Percentiles rank a stretch among this genome's conserved stretches.
Conservation (phyloP, 2,888 invertebrate genomes). For the Nemoura dubitans region DNA sequence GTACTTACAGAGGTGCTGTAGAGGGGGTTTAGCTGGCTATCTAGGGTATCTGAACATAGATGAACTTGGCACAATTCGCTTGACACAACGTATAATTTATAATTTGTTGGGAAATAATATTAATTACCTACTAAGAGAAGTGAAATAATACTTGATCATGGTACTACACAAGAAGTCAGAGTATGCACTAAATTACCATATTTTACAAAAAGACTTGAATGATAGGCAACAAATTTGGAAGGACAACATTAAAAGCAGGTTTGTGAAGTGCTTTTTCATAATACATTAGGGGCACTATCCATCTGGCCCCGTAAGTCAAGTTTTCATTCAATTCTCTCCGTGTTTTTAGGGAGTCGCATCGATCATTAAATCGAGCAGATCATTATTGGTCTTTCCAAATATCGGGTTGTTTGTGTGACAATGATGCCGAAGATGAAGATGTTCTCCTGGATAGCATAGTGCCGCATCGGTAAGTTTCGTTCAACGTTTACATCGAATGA, state of each 20-base stretch:
- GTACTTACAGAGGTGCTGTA: no score
- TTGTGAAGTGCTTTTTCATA: neutral
- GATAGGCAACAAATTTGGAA: conserved; percentile 48
- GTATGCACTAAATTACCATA: conserved; percentile 47
- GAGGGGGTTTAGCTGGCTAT: no score
- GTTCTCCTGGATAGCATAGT: neutral
- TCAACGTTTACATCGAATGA: neutral
- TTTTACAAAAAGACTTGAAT: conserved; percentile 44
- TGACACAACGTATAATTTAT: no score
- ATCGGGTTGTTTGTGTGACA: conserved; percentile 50
- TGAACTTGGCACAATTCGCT: no score
- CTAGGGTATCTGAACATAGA: no score
- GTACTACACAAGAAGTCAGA: conserved; percentile 50
- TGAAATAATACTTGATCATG: conserved; percentile 33
- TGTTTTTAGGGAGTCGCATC: conserved; percentile 45
- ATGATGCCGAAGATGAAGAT: conserved; percentile 42
- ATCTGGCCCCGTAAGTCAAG: neutral
- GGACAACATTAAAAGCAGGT: conserved; percentile 49
- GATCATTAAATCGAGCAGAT: conserved; percentile 49
- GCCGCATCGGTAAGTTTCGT: neutral
- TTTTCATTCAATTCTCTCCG: neutral
- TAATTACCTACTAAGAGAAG: no score
- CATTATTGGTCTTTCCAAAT: conserved; percentile 51
- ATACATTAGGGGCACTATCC: no score
- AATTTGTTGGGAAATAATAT: no score